Conservation (phyloP, 2,797 vertebrate species). For the Clarias pachynema region DNA sequence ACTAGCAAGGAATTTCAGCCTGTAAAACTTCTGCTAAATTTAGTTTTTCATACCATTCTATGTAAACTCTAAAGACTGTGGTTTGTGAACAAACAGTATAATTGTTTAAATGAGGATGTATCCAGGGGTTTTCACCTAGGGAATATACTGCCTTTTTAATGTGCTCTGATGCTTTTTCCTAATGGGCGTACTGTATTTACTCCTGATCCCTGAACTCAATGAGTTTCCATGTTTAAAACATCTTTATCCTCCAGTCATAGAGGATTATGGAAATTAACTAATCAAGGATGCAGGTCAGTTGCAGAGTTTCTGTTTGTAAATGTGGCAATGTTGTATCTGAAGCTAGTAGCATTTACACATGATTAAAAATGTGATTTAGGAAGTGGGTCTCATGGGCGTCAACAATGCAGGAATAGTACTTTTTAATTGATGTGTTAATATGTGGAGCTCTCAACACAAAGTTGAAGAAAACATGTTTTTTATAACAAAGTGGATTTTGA, state of each 20-base stretch:
- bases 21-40: background rate
- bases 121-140: background rate
- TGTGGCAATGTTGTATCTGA: background rate
- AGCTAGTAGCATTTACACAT: conserved; percentile 1
- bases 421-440: background rate
- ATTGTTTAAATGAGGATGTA: background rate
- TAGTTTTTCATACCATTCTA: background rate
- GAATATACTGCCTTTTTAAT: conserved; percentile 7
- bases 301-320: conserved; percentile 21
- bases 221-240: conserved; percentile 57
- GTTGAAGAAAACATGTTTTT: background rate
- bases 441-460: background rate
- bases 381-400: background rate
- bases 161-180: background rate
- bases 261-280: conserved; percentile 49
- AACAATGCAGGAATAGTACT: background rate
- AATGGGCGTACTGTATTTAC: conserved; percentile 38
- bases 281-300: conserved; percentile 8
- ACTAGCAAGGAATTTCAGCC: background rate
- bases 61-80: background rate
- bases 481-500: background rate
- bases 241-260: conserved; percentile 47
- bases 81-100: background rate
- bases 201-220: conserved; percentile 25
- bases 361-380: background rate